These are phyloP conservation scores for Temnothorax rugatulus DNA, from an alignment of 2,888 invertebrate species.

Conservation along the genomic window DNA sequence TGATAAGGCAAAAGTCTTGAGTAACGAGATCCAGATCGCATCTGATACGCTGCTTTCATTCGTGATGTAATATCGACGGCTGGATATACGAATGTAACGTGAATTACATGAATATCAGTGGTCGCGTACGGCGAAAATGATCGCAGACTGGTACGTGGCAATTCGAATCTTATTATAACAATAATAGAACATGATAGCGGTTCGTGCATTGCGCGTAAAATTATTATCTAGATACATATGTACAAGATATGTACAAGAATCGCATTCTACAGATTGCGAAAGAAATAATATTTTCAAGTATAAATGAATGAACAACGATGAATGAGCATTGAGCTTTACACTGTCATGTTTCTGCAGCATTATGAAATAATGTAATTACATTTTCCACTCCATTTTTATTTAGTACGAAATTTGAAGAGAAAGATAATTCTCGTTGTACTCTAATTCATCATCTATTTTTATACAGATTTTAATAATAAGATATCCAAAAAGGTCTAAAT, in stretches of 20 bases:
- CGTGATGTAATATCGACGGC: conserved; percentile 16
- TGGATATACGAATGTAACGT: conserved; percentile 9
- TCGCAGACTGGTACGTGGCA: neutral
- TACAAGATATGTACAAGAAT: neutral
- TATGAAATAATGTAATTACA: neutral
- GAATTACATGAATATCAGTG: conserved; percentile 22
- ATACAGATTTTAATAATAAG: no score
- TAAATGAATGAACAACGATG: neutral
- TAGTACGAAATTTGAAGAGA: neutral
- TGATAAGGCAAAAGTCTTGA: conserved; percentile 45
- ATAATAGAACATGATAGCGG: conserved; percentile 2
- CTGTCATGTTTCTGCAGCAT: neutral
- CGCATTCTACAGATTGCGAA: neutral
- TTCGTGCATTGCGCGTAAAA: neutral
- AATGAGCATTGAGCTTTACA: neutral
- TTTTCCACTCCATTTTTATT: neutral
- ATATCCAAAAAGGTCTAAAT: no score
- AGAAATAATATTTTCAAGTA: neutral
- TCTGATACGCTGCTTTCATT: conserved; percentile 11
- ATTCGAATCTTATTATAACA: conserved; percentile 1
- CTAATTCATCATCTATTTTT: neutral
- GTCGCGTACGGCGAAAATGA: neutral
- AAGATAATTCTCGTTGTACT: neutral
- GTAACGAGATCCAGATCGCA: conserved; percentile 17
- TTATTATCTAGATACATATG: neutral